These are phyloP conservation scores for Rhagonycha lutea DNA, from an alignment of 2,888 invertebrate species.

Conservation along the genomic window DNA sequence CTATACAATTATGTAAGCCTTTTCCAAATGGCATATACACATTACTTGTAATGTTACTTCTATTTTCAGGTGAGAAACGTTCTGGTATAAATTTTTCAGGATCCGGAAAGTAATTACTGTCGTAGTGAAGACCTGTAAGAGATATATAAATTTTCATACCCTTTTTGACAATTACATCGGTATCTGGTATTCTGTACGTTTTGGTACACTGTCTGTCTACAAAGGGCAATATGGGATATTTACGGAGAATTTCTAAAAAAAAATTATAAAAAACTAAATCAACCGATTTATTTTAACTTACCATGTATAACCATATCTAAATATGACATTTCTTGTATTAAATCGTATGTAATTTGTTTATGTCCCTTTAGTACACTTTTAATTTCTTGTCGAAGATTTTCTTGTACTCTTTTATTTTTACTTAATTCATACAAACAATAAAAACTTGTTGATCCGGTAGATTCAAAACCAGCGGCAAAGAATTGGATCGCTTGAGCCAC, in stretches of 20 bases:
- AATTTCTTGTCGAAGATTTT: slow-evolving; percentile 51
- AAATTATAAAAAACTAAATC: background rate
- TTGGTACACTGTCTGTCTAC: slow-evolving; percentile 37
- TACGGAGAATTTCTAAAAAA: slow-evolving; percentile 47
- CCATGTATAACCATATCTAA: slow-evolving; percentile 17
- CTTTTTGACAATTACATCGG: slow-evolving; percentile 38
- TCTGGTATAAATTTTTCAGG: slow-evolving; percentile 43
- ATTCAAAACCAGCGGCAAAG: slow-evolving; percentile 55
- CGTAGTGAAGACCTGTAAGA: slow-evolving; percentile 40
- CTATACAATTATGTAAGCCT: slow-evolving; percentile 43
- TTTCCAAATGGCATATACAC: slow-evolving; percentile 42
- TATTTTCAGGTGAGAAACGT: slow-evolving; percentile 38
- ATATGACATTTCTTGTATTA: slow-evolving; percentile 7
- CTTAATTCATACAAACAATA: slow-evolving; percentile 51
- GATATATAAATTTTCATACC: slow-evolving; percentile 46
- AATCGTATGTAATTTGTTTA: slow-evolving; percentile 33
- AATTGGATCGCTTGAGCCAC: slow-evolving; percentile 50
- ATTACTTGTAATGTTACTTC: slow-evolving; percentile 30
- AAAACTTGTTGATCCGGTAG: slow-evolving; percentile 50
- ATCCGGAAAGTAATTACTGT: slow-evolving; percentile 43
- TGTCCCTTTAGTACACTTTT: slow-evolving; percentile 34
- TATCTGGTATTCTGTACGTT: slow-evolving; percentile 39
- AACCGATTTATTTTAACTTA: slow-evolving; percentile 15
- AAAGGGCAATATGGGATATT: slow-evolving; percentile 46
- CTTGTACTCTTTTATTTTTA: slow-evolving; percentile 48